phyloP scores from a whole-genome alignment of 2,113 vertebrate genomes.

The Platanista minor region DNA sequence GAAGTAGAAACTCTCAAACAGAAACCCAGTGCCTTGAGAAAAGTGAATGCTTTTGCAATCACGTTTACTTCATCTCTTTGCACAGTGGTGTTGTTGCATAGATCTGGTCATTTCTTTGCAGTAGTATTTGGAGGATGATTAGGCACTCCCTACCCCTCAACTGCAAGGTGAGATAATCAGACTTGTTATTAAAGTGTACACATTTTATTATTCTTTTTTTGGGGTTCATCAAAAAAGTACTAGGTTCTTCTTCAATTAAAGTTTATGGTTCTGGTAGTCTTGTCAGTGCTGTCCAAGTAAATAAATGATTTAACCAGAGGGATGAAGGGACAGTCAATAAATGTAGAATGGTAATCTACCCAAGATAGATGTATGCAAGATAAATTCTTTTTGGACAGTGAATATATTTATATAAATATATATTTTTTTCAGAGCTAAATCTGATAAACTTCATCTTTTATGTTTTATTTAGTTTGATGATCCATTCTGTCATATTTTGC shows the following conservation, averaged over 20 bases:
- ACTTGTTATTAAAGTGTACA: neutral
- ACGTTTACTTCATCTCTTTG: neutral
- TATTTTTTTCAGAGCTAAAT: conserved; percentile 1
- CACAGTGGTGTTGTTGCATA: accelerated
- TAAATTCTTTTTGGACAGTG: conserved; percentile 29
- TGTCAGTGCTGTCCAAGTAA: conserved; percentile 58
- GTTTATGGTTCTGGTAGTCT: neutral
- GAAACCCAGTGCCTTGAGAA: neutral
- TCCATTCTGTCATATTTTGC: conserved; percentile 22
- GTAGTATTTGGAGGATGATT: neutral
- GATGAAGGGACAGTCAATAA: conserved; percentile 55
- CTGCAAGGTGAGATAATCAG: neutral
- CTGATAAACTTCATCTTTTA: conserved; percentile 46
- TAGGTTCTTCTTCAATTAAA: conserved; percentile 55
- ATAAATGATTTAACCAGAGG: conserved; percentile 38
- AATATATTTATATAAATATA: conserved; percentile 40
- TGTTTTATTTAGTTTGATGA: conserved; percentile 54
- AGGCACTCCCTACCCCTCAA: neutral
- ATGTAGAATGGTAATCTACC: conserved; percentile 25
- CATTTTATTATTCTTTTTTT: neutral
- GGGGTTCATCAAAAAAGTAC: conserved; percentile 26
- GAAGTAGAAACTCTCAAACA: neutral
- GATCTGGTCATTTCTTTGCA: neutral
- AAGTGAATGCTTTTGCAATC: conserved; percentile 20
- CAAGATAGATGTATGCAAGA: conserved; percentile 46